Evolutionary conservation across 1,140 invertebrate species (phyloP).

Genomic region (Stratiolaelaps scimitus): DNA sequence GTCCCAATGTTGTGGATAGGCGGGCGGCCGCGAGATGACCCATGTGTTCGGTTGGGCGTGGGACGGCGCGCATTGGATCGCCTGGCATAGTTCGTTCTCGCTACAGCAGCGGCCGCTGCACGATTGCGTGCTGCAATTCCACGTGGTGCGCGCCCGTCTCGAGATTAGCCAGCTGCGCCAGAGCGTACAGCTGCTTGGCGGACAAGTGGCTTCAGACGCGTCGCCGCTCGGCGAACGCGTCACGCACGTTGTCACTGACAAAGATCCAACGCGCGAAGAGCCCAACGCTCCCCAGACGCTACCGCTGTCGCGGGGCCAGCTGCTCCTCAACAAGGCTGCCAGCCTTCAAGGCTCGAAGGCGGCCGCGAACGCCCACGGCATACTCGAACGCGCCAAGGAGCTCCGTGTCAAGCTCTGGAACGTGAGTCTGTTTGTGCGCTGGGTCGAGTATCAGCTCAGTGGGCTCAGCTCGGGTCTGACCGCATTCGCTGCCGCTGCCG

Average conservation of each 20-base stretch:
- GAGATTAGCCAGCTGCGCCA: slow-evolving; percentile 14
- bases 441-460: slow-evolving; percentile 21
- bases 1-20: too few species aligned
- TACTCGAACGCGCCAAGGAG: slow-evolving; percentile 19
- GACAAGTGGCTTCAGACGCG: neutral
- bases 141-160: slow-evolving; percentile 8
- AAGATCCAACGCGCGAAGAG: slow-evolving; percentile 27
- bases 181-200: slow-evolving; percentile 9
- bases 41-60: slow-evolving; percentile 27
- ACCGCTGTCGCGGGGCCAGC: slow-evolving; percentile 22
- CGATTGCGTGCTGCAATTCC: slow-evolving; percentile 18
- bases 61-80: slow-evolving; percentile 28
- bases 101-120: slow-evolving; percentile 7
- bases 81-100: slow-evolving; percentile 25
- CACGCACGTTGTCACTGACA: slow-evolving; percentile 23
- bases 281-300: neutral
- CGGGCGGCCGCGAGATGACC: slow-evolving; percentile 14
- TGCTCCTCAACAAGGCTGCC: slow-evolving; percentile 5
- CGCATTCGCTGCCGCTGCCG: neutral
- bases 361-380: neutral
- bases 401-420: slow-evolving; percentile 26
- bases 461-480: neutral
- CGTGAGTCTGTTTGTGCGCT: slow-evolving; percentile 14
- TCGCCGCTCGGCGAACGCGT: slow-evolving; percentile 4
- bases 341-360: too few species aligned